A percentile compares a stretch with the other conserved stretches of the same genome.
Conservation (phyloP, 2,797 vertebrate genomes). For the Sebastes minor region DNA sequence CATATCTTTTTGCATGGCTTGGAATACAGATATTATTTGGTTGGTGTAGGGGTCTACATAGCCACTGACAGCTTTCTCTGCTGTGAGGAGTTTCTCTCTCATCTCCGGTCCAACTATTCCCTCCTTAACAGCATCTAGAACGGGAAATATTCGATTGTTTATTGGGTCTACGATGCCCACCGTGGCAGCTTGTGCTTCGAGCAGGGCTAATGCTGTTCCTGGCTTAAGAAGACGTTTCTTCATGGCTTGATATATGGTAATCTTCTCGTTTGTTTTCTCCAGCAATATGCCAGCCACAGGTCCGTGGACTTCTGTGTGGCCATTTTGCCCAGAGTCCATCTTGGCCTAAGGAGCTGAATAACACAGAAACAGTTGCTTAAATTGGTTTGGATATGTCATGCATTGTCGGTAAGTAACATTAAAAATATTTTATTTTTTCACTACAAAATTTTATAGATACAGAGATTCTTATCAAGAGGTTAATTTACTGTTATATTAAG, state of each 20-base stretch:
- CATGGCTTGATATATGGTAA: conserved; percentile 93
- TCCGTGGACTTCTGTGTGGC: conserved; percentile 73
- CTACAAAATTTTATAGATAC: not conserved
- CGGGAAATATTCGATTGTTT: conserved; percentile 86
- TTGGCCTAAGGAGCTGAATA: conserved; percentile 31
- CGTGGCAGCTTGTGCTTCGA: conserved; percentile 93
- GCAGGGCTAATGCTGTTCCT: conserved; percentile 89
- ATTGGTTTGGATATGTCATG: not conserved
- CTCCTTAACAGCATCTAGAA: conserved; percentile 88
- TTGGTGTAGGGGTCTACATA: conserved; percentile 90
- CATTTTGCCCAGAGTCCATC: conserved; percentile 68
- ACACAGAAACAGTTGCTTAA: conserved; percentile 26
- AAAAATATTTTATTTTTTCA: not conserved
- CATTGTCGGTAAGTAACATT: not conserved
- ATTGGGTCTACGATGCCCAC: conserved; percentile 90
- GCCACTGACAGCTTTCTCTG: conserved; percentile 88
- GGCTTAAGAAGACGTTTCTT: conserved; percentile 90
- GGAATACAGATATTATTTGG: conserved; percentile 92
- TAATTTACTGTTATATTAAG: not conserved
- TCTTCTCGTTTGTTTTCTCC: conserved; percentile 87
- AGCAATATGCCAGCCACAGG: conserved; percentile 90
- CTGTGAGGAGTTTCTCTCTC: conserved; percentile 90
- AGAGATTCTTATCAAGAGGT: not conserved
- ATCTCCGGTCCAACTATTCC: conserved; percentile 90
- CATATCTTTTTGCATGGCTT: conserved; percentile 94